phyloP scores from a whole-genome alignment of 2,888 invertebrate species.

The Pachymerium ferrugineum region DNA sequence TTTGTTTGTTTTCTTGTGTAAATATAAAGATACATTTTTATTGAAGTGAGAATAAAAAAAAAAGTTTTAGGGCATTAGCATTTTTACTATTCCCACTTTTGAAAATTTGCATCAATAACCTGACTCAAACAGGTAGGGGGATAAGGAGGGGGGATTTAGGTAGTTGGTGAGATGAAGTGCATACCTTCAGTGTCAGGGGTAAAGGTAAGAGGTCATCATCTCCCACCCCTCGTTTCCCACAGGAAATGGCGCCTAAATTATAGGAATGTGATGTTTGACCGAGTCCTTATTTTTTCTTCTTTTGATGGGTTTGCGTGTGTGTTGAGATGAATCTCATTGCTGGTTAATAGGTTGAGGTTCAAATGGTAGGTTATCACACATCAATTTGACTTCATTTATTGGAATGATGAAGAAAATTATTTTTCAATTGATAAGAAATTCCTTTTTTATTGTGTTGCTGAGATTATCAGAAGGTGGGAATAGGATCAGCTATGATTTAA shows the following conservation, averaged over 20 bases:
- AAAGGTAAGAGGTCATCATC: slow-evolving; percentile 19
- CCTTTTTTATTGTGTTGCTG: not conserved
- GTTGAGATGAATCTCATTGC: slow-evolving; percentile 21
- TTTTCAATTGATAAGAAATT: not conserved
- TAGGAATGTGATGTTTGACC: slow-evolving; percentile 17
- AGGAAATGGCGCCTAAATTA: slow-evolving; percentile 27
- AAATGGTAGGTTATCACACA: slow-evolving; percentile 25
- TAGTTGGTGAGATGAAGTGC: slow-evolving; percentile 1
- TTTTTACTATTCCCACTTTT: too few relatives aligned
- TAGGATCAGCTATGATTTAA: not conserved
- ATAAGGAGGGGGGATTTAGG: not conserved
- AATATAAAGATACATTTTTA: not conserved
- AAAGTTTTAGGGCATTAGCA: not conserved
- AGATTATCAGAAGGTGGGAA: not conserved
- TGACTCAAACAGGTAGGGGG: not conserved
- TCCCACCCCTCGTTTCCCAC: slow-evolving; percentile 10
- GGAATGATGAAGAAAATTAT: slow-evolving; percentile 3
- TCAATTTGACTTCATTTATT: not conserved
- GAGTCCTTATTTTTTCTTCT: not conserved
- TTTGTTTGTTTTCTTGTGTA: not conserved
- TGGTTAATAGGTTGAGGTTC: slow-evolving; percentile 25
- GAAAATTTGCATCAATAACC: slow-evolving; percentile 13
- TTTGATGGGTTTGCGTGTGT: slow-evolving; percentile 17
- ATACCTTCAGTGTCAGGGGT: slow-evolving; percentile 16
- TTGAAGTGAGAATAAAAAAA: not conserved